These are phyloP conservation scores for Dicaeum eximium DNA, from an alignment of 2,113 vertebrate genomes.

Conservation along the genomic window DNA sequence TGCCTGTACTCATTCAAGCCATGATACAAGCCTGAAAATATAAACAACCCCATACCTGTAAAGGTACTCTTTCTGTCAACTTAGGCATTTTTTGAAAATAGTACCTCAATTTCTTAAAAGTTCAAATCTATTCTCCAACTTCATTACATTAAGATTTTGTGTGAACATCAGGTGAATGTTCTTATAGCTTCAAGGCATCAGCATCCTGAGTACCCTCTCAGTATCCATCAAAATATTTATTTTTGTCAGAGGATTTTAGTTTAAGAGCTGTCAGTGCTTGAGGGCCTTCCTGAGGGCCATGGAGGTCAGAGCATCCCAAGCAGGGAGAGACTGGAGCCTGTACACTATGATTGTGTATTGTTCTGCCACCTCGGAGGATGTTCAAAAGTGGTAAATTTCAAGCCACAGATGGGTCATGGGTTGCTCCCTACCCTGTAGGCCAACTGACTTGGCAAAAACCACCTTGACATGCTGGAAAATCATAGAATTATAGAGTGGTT, in stretches of 20 bases:
- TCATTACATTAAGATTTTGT: background rate
- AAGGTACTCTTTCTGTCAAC: background rate
- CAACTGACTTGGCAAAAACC: background rate
- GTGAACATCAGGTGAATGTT: background rate
- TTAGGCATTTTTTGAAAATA: background rate
- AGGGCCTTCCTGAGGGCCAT: background rate
- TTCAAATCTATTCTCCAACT: background rate
- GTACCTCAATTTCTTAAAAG: background rate
- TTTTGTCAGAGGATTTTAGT: background rate
- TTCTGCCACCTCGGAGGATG: background rate
- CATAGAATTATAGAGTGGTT: background rate
- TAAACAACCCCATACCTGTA: background rate
- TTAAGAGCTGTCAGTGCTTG: background rate
- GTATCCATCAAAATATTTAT: background rate
- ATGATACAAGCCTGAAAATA: background rate
- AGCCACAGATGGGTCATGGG: background rate
- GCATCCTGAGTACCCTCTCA: background rate
- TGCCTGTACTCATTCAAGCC: background rate
- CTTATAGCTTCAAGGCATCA: background rate
- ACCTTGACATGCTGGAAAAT: background rate
- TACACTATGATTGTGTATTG: rapidly evolving
- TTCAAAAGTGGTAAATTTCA: background rate
- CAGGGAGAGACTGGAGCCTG: background rate
- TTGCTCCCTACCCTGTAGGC: background rate
- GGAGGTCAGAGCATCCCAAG: background rate